These are phyloP conservation scores for Festucalex cinctus DNA, from an alignment of 2,113 vertebrate species.

Conservation along the genomic window DNA sequence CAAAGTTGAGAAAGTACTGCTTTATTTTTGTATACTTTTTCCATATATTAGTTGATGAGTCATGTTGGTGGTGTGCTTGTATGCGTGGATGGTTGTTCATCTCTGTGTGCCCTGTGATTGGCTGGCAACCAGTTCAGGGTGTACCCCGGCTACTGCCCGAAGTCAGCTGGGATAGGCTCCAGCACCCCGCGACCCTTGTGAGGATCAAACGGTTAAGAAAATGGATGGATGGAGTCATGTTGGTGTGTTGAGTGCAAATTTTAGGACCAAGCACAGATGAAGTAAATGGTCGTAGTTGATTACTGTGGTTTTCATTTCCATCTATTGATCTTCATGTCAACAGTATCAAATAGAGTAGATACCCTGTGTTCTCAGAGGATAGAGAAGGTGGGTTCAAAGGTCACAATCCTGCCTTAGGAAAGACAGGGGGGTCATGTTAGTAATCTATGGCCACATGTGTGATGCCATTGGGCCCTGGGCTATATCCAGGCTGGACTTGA, in stretches of 20 bases:
- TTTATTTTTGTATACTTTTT: not conserved
- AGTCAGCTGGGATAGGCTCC: too few relatives aligned
- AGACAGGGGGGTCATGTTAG: slow-evolving; percentile 41
- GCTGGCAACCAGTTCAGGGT: too few relatives aligned
- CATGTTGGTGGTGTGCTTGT: not conserved
- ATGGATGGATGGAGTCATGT: too few relatives aligned
- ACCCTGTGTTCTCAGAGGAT: slow-evolving; percentile 28
- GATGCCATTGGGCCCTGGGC: slow-evolving; percentile 41
- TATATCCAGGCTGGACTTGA: slow-evolving; percentile 43
- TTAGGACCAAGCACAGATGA: not conserved
- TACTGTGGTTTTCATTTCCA: slow-evolving; percentile 2
- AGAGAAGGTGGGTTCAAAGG: slow-evolving; percentile 26
- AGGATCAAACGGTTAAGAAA: too few relatives aligned
- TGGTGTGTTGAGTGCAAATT: not conserved
- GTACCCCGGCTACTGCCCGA: too few relatives aligned
- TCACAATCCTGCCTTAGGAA: slow-evolving; percentile 35
- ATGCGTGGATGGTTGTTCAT: too few relatives aligned
- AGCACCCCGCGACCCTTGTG: too few relatives aligned
- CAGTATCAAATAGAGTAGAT: slow-evolving; percentile 7
- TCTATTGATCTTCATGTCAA: slow-evolving; percentile 12
- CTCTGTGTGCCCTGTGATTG: too few relatives aligned
- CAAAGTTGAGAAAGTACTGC: not conserved
- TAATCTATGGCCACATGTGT: slow-evolving; percentile 46
- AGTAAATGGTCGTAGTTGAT: not conserved
- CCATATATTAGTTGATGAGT: not conserved